Conservation (phyloP, 2,113 vertebrate species). For the Aegypius monachus region DNA sequence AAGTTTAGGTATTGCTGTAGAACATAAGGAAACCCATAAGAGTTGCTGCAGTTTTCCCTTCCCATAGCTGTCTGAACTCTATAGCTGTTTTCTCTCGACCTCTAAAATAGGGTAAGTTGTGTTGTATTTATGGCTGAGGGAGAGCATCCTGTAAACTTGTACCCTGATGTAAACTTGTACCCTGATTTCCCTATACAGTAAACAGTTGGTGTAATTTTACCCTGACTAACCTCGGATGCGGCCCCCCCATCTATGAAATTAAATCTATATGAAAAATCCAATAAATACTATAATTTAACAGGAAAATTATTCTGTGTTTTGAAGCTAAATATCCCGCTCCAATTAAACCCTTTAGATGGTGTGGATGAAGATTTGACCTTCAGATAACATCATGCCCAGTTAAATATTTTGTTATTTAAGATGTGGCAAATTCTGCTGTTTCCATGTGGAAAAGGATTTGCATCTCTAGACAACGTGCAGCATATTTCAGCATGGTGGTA, state of each 20-base stretch:
- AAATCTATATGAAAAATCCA: background rate
- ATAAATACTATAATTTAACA: background rate
- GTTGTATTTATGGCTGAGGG: background rate
- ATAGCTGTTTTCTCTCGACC: background rate
- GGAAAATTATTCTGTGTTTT: background rate
- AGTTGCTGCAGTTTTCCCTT: background rate
- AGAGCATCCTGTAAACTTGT: background rate
- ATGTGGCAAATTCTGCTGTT: background rate
- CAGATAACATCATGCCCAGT: background rate
- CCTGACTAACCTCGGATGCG: background rate
- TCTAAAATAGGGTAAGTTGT: background rate
- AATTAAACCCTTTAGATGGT: background rate
- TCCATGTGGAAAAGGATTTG: background rate
- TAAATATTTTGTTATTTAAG: background rate
- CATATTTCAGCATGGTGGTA: background rate
- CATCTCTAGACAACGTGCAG: background rate
- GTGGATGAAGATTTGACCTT: background rate
- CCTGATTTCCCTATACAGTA: background rate
- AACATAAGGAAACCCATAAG: rapidly evolving
- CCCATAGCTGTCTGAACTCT: background rate
- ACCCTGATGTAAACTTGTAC: background rate
- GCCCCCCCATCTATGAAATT: background rate
- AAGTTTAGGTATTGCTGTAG: background rate
- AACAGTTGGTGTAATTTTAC: background rate
- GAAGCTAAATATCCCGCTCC: background rate